Evolutionary conservation across 1,140 invertebrate genomes (phyloP).

Genomic region (Bombus vancouverensis): DNA sequence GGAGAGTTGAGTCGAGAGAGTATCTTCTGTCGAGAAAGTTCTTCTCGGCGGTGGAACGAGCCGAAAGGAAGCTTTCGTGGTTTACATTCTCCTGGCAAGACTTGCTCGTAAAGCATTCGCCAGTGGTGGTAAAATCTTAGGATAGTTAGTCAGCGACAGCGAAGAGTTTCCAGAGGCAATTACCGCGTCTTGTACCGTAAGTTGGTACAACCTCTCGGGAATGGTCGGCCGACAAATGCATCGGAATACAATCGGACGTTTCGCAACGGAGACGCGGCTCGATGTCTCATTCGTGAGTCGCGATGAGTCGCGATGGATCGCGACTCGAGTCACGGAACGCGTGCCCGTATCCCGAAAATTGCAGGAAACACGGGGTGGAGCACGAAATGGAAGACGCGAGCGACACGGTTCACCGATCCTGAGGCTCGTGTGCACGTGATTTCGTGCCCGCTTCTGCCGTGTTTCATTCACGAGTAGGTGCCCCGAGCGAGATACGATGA

Average conservation of each 20-base stretch:
- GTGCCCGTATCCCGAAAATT: conserved; percentile 26
- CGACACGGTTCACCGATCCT: conserved; percentile 56
- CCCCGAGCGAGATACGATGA: conserved; percentile 69
- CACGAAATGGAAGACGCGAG: conserved; percentile 7
- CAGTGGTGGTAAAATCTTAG: neutral
- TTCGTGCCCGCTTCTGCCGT: conserved; percentile 56
- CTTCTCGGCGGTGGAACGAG: neutral
- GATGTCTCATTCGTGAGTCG: neutral
- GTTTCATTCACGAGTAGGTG: conserved; percentile 74
- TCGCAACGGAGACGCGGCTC: neutral
- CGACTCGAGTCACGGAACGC: neutral
- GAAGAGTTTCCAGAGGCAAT: conserved; percentile 11
- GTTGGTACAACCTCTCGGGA: neutral
- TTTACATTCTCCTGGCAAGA: neutral
- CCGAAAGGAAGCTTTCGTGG: neutral
- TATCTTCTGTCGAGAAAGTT: neutral
- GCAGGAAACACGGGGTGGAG: conserved; percentile 11
- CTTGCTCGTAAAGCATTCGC: neutral
- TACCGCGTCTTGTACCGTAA: conserved; percentile 5
- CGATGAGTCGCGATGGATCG: neutral
- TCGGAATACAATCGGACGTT: conserved; percentile 10
- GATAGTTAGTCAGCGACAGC: neutral
- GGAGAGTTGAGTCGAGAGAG: conserved; percentile 4
- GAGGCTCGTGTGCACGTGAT: conserved; percentile 51
- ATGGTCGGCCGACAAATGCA: neutral